Conservation (phyloP, 2,888 invertebrate genomes). For the Mythimna lalbum region DNA sequence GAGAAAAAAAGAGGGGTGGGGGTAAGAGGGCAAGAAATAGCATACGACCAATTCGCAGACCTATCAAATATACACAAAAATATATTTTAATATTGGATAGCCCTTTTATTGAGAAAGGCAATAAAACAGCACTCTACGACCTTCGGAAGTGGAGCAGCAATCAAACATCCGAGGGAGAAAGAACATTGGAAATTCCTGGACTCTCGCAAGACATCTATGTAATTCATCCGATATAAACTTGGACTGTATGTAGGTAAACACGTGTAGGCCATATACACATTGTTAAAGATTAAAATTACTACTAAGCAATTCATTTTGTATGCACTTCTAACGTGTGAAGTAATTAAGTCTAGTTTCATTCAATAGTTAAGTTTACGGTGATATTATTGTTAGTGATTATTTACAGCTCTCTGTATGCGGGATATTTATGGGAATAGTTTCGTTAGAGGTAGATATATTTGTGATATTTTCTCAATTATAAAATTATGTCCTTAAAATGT, state of each 20-base stretch:
- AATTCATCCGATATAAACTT: background rate
- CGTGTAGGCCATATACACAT: background rate
- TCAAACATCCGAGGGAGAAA: background rate
- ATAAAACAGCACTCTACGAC: too few relatives aligned
- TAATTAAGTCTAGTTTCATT: constrained; percentile 33
- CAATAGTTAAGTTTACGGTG: constrained; percentile 44
- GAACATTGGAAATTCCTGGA: background rate
- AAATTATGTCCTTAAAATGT: constrained; percentile 22
- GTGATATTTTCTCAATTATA: constrained; percentile 50
- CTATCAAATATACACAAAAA: too few relatives aligned
- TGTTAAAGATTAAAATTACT: background rate
- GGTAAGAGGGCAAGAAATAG: too few relatives aligned
- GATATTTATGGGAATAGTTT: constrained; percentile 27
- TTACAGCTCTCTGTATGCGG: constrained; percentile 42
- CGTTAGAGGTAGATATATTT: constrained; percentile 38
- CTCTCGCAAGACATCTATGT: background rate
- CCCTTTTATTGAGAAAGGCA: background rate
- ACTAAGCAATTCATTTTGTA: background rate
- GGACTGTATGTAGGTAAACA: background rate
- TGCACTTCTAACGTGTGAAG: background rate
- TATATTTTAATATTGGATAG: too few relatives aligned
- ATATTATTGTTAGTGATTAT: constrained; percentile 53
- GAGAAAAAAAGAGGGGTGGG: too few relatives aligned
- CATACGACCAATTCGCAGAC: too few relatives aligned
- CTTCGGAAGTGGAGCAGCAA: too few relatives aligned